phyloP scores from a whole-genome alignment of 2,888 invertebrate genomes.

The Andrena minutula region DNA sequence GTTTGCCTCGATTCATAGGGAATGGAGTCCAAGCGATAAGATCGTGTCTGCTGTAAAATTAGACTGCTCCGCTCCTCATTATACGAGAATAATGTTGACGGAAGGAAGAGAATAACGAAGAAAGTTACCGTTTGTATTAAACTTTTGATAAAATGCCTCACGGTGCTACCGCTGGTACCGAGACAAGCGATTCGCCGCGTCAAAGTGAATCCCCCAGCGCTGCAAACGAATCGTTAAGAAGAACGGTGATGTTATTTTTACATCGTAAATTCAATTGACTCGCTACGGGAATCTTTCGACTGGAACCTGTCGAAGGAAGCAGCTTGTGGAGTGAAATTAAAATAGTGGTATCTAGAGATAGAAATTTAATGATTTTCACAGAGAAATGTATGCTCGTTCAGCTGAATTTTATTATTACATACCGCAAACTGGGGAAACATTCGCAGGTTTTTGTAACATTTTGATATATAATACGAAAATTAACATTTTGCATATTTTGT shows the following conservation, averaged over 20 bases:
- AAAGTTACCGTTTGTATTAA: constrained; percentile 77
- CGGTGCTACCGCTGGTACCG: constrained; percentile 49
- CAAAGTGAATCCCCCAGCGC: constrained; percentile 57
- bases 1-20: constrained; percentile 60
- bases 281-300: neutral
- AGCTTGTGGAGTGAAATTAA: neutral
- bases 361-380: neutral
- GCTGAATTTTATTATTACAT: no score
- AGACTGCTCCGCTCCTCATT: constrained; percentile 76
- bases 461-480: no score
- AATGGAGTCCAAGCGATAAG: constrained; percentile 60
- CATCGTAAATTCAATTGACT: constrained; percentile 53
- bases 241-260: constrained; percentile 47
- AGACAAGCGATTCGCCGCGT: constrained; percentile 66
- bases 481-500: no score
- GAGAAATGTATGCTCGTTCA: no score
- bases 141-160: constrained; percentile 72
- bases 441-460: no score
- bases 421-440: no score
- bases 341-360: neutral
- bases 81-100: constrained; percentile 81
- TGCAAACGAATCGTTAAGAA: constrained; percentile 58
- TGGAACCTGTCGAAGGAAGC: neutral
- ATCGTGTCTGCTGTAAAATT: constrained; percentile 69
- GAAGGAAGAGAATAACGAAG: constrained; percentile 78